Evolutionary conservation across 2,113 vertebrate species (phyloP).

Genomic region (Bubo scandiacus): DNA sequence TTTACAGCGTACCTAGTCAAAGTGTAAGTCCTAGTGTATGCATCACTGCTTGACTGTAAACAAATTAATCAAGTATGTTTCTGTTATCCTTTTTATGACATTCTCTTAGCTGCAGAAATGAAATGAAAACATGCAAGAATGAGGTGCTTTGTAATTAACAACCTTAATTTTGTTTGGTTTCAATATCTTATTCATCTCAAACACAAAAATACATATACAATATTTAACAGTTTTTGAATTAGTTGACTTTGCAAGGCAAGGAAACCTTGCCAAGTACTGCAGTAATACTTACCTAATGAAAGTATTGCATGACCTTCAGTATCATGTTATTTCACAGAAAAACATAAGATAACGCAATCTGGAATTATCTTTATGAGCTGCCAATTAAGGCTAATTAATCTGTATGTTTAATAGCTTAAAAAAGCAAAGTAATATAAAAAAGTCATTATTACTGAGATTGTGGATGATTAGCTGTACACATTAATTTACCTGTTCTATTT

Average conservation of each 20-base stretch:
- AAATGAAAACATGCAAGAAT: slow-evolving; percentile 1
- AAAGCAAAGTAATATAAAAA: background rate
- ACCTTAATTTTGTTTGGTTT: slow-evolving; percentile 19
- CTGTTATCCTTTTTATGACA: background rate
- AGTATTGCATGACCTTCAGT: background rate
- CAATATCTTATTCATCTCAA: background rate
- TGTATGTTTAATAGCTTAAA: background rate
- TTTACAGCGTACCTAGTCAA: background rate
- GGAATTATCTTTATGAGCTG: background rate
- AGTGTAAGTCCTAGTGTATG: background rate
- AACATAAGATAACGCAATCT: background rate
- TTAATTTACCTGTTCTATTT: background rate
- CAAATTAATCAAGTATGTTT: slow-evolving; percentile 42
- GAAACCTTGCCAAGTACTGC: background rate
- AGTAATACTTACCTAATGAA: background rate
- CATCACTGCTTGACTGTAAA: slow-evolving; percentile 28
- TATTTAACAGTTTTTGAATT: slow-evolving; percentile 42
- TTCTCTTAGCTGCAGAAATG: background rate
- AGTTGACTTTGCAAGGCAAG: slow-evolving; percentile 7
- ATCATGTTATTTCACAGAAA: background rate
- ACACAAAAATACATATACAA: slow-evolving; percentile 1
- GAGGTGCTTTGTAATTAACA: background rate
- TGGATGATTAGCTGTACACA: background rate
- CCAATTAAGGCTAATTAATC: background rate
- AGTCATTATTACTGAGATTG: background rate